Evolutionary conservation across 1,140 invertebrate genomes (phyloP).

Genomic region (Lepidotrigona ventralis): DNA sequence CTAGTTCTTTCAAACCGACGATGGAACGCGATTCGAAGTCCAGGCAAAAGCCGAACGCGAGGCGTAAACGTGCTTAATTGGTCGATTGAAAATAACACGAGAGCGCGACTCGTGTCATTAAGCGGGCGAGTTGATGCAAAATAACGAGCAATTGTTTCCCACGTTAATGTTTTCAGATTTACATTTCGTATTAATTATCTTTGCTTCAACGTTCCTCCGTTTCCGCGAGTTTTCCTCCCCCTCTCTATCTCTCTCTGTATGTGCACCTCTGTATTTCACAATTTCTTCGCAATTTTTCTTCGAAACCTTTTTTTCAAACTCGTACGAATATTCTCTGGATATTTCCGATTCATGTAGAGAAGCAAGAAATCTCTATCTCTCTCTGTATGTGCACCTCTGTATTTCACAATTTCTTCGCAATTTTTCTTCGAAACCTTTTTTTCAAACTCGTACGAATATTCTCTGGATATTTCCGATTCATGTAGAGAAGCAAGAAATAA

Average conservation of each 20-base stretch:
- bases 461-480: too few relatives aligned
- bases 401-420: neutral
- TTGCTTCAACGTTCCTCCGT: neutral
- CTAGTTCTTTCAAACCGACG: neutral
- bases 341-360: too few relatives aligned
- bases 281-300: neutral
- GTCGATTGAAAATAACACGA: neutral
- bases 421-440: neutral
- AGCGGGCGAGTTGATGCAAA: neutral
- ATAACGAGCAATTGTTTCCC: neutral
- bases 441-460: too few relatives aligned
- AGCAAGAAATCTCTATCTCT: too few relatives aligned
- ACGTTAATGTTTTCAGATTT: neutral
- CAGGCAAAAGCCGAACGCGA: neutral
- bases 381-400: too few relatives aligned
- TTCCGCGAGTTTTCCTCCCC: neutral
- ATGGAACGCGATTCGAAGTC: too few relatives aligned
- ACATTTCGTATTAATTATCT: neutral
- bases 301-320: too few relatives aligned
- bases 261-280: neutral
- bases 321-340: too few relatives aligned
- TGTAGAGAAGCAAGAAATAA: too few relatives aligned
- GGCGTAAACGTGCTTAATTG: conserved; percentile 1
- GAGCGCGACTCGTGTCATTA: neutral
- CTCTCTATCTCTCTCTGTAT: too few relatives aligned